Evolutionary conservation across 2,797 vertebrate species (phyloP), one percentile per base, ranked within the genome.

Genomic region (Notamacropus eugenii): DNA sequence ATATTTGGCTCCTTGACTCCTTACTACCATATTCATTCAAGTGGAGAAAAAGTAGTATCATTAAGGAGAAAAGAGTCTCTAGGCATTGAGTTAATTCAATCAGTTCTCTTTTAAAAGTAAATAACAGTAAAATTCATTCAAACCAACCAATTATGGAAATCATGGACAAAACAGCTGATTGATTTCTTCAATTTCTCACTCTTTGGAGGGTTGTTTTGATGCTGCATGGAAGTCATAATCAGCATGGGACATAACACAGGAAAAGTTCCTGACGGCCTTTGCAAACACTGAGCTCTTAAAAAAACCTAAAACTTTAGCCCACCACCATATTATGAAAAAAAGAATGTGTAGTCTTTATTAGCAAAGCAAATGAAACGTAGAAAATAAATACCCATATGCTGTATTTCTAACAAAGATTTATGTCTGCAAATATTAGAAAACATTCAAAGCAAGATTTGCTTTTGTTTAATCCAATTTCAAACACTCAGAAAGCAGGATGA

Each of bases 381-480:
- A 24, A 28, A 55, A n/a, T 90, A n/a, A 94, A 92, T 58, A n/a
- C 0, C 27, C 9, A 67, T 87, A 74, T 54, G 74, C 46, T 94
- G 5, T 0, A 92, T 91, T 93, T 55, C 19, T n/a, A 9, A 94
- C 92, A 40, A 1, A 46, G 40, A 55, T 67, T 46, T 94, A 67
- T 74, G 13, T 22, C n/a, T 82, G 22, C 4, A 92, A 96, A 59
- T 93, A 56, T 1, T 59, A 54, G 24, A 19, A 2, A 34, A 40
- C 40, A 82, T 46, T 82, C n/a, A 82, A 82, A 82, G 8, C 67
- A 46, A 94, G 5, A 93, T 59, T 56, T 56, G 29, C 54, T n/a
- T 92, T 92, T 91, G 54, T 11, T 90, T 58, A 91, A 14, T n/a
- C 57, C 90, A 93, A 92, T 34, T 14, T 40, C 67, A 93, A 46